A percentile compares a stretch with the other conserved stretches of the same genome.
Evolutionary conservation across 53 echinoderm and acorn worm species (phyloP).

Genomic region (Henricia sp.): DNA sequence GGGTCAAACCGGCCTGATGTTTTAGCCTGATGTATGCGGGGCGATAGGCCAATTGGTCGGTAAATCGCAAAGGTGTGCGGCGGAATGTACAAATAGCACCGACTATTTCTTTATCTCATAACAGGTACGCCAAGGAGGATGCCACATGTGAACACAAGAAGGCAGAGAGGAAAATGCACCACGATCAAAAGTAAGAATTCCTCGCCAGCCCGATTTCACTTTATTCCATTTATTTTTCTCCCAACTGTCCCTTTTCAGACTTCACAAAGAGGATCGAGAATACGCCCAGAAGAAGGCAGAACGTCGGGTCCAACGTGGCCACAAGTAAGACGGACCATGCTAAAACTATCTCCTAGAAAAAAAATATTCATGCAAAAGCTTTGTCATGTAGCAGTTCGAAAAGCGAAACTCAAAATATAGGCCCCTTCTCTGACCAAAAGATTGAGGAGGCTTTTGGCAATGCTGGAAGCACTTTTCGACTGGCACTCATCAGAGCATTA

Average conservation of each 20-base stretch:
- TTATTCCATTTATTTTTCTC: constrained; percentile 12
- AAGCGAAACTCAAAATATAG: too few species aligned
- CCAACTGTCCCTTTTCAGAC: constrained; percentile 30
- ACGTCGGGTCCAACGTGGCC: constrained; percentile 31
- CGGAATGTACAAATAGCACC: too few species aligned
- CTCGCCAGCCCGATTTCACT: background rate
- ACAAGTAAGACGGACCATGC: constrained; percentile 50
- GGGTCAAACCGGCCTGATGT: too few species aligned
- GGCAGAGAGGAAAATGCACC: constrained; percentile 81
- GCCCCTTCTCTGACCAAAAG: too few species aligned
- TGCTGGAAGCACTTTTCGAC: too few species aligned
- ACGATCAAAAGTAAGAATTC: constrained; percentile 82
- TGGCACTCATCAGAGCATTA: too few species aligned
- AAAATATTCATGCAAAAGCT: too few species aligned
- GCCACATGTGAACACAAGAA: constrained; percentile 76
- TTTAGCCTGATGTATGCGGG: too few species aligned
- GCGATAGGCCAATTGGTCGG: background rate
- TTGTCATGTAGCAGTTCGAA: too few species aligned
- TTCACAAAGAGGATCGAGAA: background rate
- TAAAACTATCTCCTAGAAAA: too few species aligned
- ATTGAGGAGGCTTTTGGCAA: too few species aligned
- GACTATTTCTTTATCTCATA: constrained; percentile 14
- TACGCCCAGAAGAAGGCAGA: constrained; percentile 17
- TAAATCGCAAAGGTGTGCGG: too few species aligned
- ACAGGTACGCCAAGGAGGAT: constrained; percentile 84